phyloP scores from a whole-genome alignment of 1,140 invertebrate species.

The Danaus melanippus region DNA sequence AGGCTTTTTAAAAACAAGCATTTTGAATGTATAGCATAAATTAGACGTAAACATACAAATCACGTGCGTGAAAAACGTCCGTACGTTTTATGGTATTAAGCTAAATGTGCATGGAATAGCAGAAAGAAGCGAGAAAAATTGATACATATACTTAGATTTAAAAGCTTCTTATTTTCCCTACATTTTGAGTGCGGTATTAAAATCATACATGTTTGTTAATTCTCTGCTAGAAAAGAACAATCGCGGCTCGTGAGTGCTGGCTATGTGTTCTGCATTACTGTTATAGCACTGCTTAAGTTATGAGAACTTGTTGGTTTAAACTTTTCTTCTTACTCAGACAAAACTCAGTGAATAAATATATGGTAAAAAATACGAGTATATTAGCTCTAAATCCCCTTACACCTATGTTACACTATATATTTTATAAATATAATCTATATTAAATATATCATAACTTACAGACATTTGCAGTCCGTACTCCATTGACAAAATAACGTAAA shows the following conservation, averaged over 20 bases:
- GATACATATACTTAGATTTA: conserved; percentile 25
- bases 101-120: conserved; percentile 13
- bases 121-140: conserved; percentile 11
- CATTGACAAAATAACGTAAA: not conserved
- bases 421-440: too few species aligned
- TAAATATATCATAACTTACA: not conserved
- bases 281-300: conserved; percentile 19
- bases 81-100: conserved; percentile 2
- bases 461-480: not conserved
- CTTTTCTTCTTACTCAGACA: too few species aligned
- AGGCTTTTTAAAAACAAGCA: too few species aligned
- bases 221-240: conserved; percentile 57
- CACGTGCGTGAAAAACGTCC: too few species aligned
- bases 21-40: too few species aligned
- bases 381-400: too few species aligned
- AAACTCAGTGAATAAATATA: too few species aligned
- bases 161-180: conserved; percentile 45
- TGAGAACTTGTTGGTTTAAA: not conserved
- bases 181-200: conserved; percentile 51
- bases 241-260: conserved; percentile 39
- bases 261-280: conserved; percentile 51
- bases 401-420: too few species aligned
- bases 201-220: conserved; percentile 61
- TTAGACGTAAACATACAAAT: too few species aligned
- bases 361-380: too few species aligned